Percentiles rank a stretch among this genome's conserved stretches.
phyloP scores from a whole-genome alignment of 2,797 vertebrate genomes.

The Leptatherina wallacei region DNA sequence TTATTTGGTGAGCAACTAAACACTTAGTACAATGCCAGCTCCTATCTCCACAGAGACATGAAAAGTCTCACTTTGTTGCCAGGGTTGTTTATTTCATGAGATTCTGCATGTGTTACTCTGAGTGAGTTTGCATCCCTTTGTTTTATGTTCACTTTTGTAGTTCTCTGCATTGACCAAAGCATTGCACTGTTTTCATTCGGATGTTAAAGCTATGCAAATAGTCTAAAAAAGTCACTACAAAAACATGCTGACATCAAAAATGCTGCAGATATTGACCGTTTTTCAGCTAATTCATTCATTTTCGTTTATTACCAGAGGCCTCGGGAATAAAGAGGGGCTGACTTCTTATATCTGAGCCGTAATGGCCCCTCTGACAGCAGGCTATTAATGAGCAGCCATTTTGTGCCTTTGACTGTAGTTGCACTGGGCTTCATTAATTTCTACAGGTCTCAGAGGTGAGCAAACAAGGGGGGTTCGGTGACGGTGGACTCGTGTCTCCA shows the following conservation, averaged over 20 bases:
- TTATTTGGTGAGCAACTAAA: constrained; percentile 81
- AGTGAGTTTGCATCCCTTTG: constrained; percentile 55
- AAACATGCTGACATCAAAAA: constrained; percentile 49
- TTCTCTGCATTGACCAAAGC: constrained; percentile 47
- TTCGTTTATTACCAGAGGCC: constrained; percentile 50
- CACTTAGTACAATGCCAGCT: constrained; percentile 64
- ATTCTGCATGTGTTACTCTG: constrained; percentile 35
- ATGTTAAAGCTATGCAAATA: constrained; percentile 62
- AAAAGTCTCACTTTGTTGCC: constrained; percentile 74
- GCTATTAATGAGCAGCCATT: constrained; percentile 82
- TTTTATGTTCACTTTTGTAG: constrained; percentile 26
- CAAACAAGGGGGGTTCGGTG: constrained; percentile 18
- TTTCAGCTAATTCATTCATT: constrained; percentile 11
- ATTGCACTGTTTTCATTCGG: constrained; percentile 48
- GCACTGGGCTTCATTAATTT: constrained; percentile 82
- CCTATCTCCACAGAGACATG: constrained; percentile 73
- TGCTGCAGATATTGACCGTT: constrained; percentile 12
- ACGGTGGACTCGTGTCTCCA: constrained; percentile 40
- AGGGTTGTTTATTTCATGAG: constrained; percentile 58
- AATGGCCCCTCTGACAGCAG: constrained; percentile 67
- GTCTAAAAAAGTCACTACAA: constrained; percentile 27
- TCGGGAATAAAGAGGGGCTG: constrained; percentile 45
- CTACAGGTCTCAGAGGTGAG: constrained; percentile 58
- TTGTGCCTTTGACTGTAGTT: constrained; percentile 79
- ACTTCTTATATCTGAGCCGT: constrained; percentile 70